Evolutionary conservation across 2,888 invertebrate genomes (phyloP), one percentile per base, ranked within the genome.

Genomic region (Notocelia uddmanniana): DNA sequence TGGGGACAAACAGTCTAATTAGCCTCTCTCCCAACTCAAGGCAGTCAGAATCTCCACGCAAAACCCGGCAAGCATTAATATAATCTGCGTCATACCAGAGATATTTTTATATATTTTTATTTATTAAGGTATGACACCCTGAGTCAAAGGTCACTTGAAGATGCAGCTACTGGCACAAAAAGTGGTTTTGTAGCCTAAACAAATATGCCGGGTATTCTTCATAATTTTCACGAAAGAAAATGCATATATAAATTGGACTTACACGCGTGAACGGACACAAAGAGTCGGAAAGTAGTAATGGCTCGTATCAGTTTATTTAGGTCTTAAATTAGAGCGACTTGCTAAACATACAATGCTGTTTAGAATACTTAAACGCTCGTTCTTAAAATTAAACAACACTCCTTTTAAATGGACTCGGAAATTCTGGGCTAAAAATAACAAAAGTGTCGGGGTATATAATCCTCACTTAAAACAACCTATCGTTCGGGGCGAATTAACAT

Each of bases 371-470:
- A 52, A 63, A 50, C 50, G 52, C 9, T 18, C 26, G 10, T 15
- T 50, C 31, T 62, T 21, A 50, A 63, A 50, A 50, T 48, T 50
- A 63, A 63, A 63, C 50, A 63, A 31, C 18, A 31, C 3, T 48
- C 23, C 18, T 63, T 63, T 63, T 21, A 63, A 63, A 52, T 21
- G 34, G 50, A 34, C 34, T 52, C n/a, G n/a, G 6, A 45, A 45
- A 13, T n/a, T 15, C 13, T 31, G 3, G n/a, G 63, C 34, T 34
- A 34, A 63, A 63, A 63, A 34, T 52, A 63, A 63, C 63, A 34
- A 31, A 9, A 59, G 63, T 62, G 58, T 58, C 41, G 52, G 50
- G 34, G 52, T 31, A 21, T 63, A 63, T 63, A 63, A 63, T 63
- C 50, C 50, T 52, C 26, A 15, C 63, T 50, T 63, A 52, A 52